These are phyloP conservation scores for Agriopis marginaria DNA, from an alignment of 2,888 invertebrate genomes.

Conservation along the genomic window DNA sequence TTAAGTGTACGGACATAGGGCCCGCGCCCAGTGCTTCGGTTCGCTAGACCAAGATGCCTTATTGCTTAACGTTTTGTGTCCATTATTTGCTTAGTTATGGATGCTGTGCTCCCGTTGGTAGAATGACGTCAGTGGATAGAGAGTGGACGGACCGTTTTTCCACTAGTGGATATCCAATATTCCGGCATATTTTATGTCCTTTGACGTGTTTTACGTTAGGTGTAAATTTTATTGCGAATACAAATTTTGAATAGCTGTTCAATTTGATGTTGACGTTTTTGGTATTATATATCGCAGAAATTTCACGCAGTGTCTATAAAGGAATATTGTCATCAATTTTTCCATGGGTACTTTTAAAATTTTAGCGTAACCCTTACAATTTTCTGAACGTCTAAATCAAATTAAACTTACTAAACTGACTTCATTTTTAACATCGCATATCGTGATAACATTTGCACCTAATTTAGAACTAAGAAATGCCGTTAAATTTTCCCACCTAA, in stretches of 20 bases:
- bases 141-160: constrained; percentile 15
- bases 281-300: not conserved
- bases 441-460: constrained; percentile 17
- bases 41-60: constrained; percentile 69
- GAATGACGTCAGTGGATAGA: constrained; percentile 1
- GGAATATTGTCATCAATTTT: not conserved
- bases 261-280: not conserved
- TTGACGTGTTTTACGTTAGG: constrained; percentile 17
- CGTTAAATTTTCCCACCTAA: constrained; percentile 31
- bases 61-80: constrained; percentile 58
- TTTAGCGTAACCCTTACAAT: too few species aligned
- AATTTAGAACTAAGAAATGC: constrained; percentile 14
- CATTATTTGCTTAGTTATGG: constrained; percentile 47
- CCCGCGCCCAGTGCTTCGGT: constrained; percentile 52
- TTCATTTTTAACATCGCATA: not conserved
- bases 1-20: constrained; percentile 43
- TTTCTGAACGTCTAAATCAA: not conserved
- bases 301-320: too few species aligned
- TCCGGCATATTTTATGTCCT: constrained; percentile 6
- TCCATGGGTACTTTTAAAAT: not conserved
- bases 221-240: constrained; percentile 17
- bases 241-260: not conserved
- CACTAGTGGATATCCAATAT: constrained; percentile 14
- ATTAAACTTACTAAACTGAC: too few species aligned
- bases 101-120: constrained; percentile 20